Evolutionary conservation across 2,888 invertebrate genomes (phyloP).

Genomic region (Trypoxylon attenuatum): DNA sequence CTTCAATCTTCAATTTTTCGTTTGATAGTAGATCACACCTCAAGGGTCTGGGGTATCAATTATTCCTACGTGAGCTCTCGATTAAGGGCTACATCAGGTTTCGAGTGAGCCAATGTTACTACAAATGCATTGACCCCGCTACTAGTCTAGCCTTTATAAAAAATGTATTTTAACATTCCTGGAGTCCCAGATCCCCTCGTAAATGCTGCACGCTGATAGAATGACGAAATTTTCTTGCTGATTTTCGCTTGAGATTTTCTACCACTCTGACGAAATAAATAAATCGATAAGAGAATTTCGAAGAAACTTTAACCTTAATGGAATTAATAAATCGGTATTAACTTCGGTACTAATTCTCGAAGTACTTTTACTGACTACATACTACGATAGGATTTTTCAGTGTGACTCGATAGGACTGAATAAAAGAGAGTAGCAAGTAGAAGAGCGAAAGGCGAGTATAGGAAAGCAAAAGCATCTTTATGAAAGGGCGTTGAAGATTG

Average conservation of each 20-base stretch:
- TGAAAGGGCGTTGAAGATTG: too few species aligned
- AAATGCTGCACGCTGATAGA: slow-evolving; percentile 54
- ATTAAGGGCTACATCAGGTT: slow-evolving; percentile 46
- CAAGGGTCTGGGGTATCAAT: slow-evolving; percentile 47
- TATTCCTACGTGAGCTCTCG: slow-evolving; percentile 53
- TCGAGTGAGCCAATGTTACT: slow-evolving; percentile 49
- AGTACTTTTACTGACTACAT: too few species aligned
- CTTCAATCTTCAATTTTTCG: too few species aligned
- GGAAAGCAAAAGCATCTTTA: too few species aligned
- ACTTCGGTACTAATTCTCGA: too few species aligned
- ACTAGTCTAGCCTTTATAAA: slow-evolving; percentile 54
- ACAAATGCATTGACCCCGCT: slow-evolving; percentile 56
- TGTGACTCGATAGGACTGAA: too few species aligned
- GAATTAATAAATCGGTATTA: too few species aligned
- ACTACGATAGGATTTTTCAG: too few species aligned
- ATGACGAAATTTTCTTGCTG: slow-evolving; percentile 28
- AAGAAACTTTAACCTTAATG: too few species aligned
- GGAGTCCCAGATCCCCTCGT: slow-evolving; percentile 47
- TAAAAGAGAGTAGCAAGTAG: too few species aligned
- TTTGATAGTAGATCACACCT: slow-evolving; percentile 11
- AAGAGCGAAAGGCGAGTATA: too few species aligned
- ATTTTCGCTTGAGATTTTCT: slow-evolving; percentile 18
- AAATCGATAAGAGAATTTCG: too few species aligned
- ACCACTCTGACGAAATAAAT: background rate
- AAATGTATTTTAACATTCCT: slow-evolving; percentile 61